Evolutionary conservation across 2,113 vertebrate species (phyloP), one percentile per base, ranked within the genome.

Genomic region (Montifringilla adamsi): DNA sequence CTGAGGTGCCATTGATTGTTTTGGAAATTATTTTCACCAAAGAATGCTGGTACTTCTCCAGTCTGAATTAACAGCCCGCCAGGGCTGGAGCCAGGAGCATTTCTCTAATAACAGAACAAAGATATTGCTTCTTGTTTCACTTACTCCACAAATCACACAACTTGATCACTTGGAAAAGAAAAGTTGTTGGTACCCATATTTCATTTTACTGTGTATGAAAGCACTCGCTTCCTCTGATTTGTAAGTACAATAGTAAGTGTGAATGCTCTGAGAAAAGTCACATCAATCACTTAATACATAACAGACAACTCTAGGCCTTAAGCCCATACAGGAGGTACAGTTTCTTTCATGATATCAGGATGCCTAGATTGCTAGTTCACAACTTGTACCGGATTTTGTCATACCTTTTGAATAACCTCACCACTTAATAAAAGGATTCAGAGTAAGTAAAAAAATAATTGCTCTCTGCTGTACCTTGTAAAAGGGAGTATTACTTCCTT

Each of bases 11-110:
- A 91, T 18, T 77, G 78, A 93, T 92, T 94, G 49, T 77, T 90
- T 60, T 94, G 81, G 74, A 95, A 96, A 87, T 69, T 56, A 68
- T 86, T 97, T 96, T 94, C 69, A 91, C 62, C 90, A 92, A 89
- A 94, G 52, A 94, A 85, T 94, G 77, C 67, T 90, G 22, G 84
- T 79, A 73, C 67, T 39, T 76, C 75, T 91, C 74, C 77, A 84
- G 37, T 58, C 74, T 95, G 70, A 97, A 96, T 86, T 81, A 64
- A 81, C 9, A 55, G 79, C 50, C n/a, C 0, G 1, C 52, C 49
- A 59, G 30, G 55, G 58, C 52, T 84, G n/a, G 33, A 90, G 49
- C 56, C 80, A 90, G 60, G 11, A 72, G 39, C 8, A 0, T 94
- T 95, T 91, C 67, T 79, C 73, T 72, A 84, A 31, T 49, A 87